A percentile compares a stretch with the other conserved stretches of the same genome.
phyloP scores from a whole-genome alignment of 2,797 vertebrate genomes.

The Lemur catta region DNA sequence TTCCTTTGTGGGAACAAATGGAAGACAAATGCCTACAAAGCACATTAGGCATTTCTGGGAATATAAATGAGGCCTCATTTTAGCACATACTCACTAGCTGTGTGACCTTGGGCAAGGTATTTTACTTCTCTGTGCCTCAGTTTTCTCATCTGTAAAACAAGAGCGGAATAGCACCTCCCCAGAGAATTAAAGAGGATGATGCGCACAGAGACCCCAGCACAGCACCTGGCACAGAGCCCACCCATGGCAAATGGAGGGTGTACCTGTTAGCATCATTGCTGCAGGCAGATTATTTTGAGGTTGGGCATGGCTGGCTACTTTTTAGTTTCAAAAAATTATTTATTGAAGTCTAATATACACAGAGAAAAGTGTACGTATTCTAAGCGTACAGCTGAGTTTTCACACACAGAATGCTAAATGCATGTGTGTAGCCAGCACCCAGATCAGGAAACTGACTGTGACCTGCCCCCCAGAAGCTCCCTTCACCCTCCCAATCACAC shows the following conservation, averaged over 20 bases:
- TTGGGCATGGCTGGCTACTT: background rate
- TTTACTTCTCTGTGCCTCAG: background rate
- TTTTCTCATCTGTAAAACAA: background rate
- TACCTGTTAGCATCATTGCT: background rate
- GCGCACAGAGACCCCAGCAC: accelerated
- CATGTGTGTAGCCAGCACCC: background rate
- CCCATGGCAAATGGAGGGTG: no score
- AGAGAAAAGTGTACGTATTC: background rate
- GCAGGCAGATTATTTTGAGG: background rate
- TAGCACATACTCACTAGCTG: background rate
- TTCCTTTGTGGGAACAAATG: background rate
- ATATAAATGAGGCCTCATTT: background rate
- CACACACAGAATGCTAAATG: background rate
- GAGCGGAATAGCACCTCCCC: background rate
- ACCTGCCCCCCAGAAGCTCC: background rate
- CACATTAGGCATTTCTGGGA: background rate
- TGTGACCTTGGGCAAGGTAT: background rate
- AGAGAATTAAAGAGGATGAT: background rate
- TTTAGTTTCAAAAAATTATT: background rate
- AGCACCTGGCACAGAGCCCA: background rate
- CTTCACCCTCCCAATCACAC: background rate
- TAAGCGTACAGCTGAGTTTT: background rate
- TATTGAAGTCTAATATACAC: background rate
- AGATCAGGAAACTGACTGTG: background rate
- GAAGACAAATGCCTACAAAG: background rate